Percentiles rank a stretch among this genome's conserved stretches.
phyloP scores from a whole-genome alignment of 2,113 vertebrate species.

The Mesembrinibis cayennensis region DNA sequence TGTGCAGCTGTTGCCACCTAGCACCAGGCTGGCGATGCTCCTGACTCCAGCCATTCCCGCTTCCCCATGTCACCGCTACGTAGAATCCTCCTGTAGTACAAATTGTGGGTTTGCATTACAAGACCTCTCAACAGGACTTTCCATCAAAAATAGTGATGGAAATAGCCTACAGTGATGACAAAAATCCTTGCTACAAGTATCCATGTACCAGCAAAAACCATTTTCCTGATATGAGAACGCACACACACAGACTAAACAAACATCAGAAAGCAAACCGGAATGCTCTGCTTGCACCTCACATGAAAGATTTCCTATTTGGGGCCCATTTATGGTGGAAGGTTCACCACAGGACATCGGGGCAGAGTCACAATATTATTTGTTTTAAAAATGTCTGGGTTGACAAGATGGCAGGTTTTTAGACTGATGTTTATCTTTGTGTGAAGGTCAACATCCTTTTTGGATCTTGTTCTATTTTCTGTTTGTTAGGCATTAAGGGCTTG shows the following conservation, averaged over 20 bases:
- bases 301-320: slow-evolving; percentile 20
- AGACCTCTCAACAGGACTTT: neutral
- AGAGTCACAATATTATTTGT: slow-evolving; percentile 15
- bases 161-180: neutral
- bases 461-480: neutral
- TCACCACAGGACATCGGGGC: neutral
- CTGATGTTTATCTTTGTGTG: neutral
- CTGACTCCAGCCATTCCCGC: neutral
- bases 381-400: slow-evolving; percentile 16
- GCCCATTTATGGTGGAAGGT: neutral
- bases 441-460: slow-evolving; percentile 15
- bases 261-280: neutral
- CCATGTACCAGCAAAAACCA: neutral
- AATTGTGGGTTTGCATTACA: neutral
- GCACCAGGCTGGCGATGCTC: neutral
- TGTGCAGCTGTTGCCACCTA: neutral
- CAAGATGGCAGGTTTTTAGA: neutral
- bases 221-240: neutral
- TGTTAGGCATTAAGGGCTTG: neutral
- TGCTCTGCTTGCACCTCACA: neutral
- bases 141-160: neutral
- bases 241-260: neutral
- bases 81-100: neutral
- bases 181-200: neutral
- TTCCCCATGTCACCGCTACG: neutral